Evolutionary conservation across 2,113 vertebrate species (phyloP).

Genomic region (Papio anubis): DNA sequence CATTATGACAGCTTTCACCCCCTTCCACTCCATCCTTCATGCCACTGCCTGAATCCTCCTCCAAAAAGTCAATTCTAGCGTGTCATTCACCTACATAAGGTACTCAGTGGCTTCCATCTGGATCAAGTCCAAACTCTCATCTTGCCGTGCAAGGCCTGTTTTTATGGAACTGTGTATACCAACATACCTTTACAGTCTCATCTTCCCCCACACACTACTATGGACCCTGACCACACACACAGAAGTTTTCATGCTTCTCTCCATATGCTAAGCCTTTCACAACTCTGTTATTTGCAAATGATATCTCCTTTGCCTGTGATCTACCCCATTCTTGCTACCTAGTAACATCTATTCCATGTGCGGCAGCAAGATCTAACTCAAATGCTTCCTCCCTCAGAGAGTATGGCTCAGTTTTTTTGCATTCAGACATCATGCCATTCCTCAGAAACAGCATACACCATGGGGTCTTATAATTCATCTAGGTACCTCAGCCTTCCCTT

Average conservation of each 20-base stretch:
- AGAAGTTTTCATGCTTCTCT: not conserved
- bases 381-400: not conserved
- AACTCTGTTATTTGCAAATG: not conserved
- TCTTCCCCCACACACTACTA: fast-evolving
- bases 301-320: not conserved
- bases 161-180: not conserved
- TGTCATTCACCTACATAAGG: not conserved
- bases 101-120: not conserved
- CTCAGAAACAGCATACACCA: not conserved
- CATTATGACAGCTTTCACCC: not conserved
- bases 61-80: not conserved
- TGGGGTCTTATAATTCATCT: not conserved
- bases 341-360: not conserved
- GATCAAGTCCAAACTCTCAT: not conserved
- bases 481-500: not conserved
- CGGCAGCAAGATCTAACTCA: not conserved
- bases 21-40: too few species aligned
- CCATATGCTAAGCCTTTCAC: not conserved
- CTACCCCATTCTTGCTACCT: not conserved
- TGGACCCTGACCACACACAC: not conserved
- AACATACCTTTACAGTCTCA: not conserved
- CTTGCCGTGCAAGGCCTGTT: not conserved
- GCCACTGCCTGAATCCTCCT: not conserved
- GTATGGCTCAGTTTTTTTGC: not conserved
- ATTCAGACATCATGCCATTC: not conserved